phyloP scores from a whole-genome alignment of 2,113 vertebrate species.

The Grallaria varia region DNA sequence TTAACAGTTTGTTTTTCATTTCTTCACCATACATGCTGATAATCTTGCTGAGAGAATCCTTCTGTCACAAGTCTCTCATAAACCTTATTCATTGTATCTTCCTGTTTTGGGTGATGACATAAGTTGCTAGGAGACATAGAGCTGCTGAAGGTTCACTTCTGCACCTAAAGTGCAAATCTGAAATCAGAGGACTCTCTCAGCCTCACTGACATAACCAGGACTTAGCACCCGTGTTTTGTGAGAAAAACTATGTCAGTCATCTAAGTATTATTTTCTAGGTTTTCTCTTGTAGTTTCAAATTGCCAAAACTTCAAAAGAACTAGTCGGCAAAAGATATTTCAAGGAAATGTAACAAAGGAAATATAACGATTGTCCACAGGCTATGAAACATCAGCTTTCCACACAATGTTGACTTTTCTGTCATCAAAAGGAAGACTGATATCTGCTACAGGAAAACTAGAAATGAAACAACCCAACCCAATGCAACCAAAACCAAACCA shows the following conservation, averaged over 20 bases:
- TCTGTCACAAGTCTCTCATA: not conserved
- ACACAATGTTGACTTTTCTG: not conserved
- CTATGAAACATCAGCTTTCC: not conserved
- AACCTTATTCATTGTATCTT: not conserved
- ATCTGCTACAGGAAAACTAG: not conserved
- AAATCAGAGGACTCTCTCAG: not conserved
- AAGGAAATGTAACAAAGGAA: not conserved
- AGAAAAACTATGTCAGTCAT: not conserved
- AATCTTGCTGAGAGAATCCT: not conserved
- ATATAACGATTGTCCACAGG: not conserved
- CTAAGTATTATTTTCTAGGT: not conserved
- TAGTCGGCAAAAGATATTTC: not conserved
- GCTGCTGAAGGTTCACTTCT: not conserved
- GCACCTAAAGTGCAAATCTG: not conserved
- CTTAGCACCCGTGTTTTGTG: not conserved
- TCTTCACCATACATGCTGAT: not conserved
- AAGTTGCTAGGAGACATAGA: not conserved
- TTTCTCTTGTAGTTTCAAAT: not conserved
- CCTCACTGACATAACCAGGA: not conserved
- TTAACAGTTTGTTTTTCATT: not conserved
- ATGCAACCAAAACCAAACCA: fast-evolving
- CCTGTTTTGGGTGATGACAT: not conserved
- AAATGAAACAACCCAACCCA: not conserved
- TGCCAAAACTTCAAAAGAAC: not conserved
- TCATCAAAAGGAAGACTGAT: not conserved